Conservation (phyloP, 2,888 invertebrate genomes). For the Chaetogeoica ovagalla region DNA sequence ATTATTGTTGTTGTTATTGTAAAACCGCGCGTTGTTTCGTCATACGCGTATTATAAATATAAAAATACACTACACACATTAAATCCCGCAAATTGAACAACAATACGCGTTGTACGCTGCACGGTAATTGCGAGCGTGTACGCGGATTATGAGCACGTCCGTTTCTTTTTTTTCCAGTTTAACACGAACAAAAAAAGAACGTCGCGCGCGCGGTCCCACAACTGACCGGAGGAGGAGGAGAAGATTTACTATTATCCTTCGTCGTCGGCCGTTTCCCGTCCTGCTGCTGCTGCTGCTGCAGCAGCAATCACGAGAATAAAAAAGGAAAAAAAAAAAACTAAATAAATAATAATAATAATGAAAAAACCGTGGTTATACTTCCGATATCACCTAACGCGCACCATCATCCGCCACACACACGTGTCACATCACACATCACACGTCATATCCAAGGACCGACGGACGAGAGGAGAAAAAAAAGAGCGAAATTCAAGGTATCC, state of each 20-base stretch:
- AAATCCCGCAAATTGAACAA: constrained; percentile 44
- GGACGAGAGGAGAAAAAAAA: neutral
- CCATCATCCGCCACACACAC: no score
- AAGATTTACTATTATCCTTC: constrained; percentile 39
- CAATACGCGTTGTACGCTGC: constrained; percentile 5
- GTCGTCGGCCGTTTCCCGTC: constrained; percentile 31
- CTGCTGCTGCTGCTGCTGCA: neutral
- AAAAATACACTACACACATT: neutral
- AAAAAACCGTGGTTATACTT: constrained; percentile 19
- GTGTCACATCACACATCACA: neutral
- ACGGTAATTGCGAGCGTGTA: constrained; percentile 30
- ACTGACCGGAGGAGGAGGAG: neutral
- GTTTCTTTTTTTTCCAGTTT: constrained; percentile 41
- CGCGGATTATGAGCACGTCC: constrained; percentile 43
- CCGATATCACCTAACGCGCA: constrained; percentile 19
- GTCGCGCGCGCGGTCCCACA: neutral
- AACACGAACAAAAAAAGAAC: constrained; percentile 28
- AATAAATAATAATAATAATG: no score
- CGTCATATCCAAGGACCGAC: constrained; percentile 15
- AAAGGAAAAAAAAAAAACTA: constrained; percentile 9
- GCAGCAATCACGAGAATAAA: neutral
- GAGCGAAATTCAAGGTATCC: constrained; percentile 12
- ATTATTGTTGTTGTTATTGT: no score
- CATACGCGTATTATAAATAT: neutral
- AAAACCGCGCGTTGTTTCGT: neutral